Evolutionary conservation across 1,140 invertebrate genomes (phyloP), one percentile per base, ranked within the genome.

Genomic region (Patella vulgata): DNA sequence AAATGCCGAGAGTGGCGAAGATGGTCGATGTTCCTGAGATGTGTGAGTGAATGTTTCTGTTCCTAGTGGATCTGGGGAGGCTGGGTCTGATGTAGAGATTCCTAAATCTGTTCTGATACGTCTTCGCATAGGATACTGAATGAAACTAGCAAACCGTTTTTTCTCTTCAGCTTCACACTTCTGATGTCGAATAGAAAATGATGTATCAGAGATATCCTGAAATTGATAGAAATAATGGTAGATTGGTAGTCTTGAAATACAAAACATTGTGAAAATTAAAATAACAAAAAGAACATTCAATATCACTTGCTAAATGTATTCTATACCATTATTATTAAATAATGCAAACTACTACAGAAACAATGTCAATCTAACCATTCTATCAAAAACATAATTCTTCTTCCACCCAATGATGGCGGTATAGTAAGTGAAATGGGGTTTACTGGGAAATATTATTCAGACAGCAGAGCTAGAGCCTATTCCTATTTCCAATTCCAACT

Each of bases 151-250:
- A 80, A 92, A 94, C 51, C 91, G 89, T 74, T 90, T 91, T 53
- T 89, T 89, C 82, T 96, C 93, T 63, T 91, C 89, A 8, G 87
- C 83, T 84, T 95, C 93, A 71, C 90, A 91, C 44, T 88, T 88
- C 33, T 89, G 87, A 79, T 96, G 93, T 21, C 93, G 86, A 28
- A 84, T 77, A 4, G 84, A 73, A 71, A 90, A 89, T 0, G 88
- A 87, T 60, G 90, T 89, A 60, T 95, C 92, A 17, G 90, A 90
- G 60, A 93, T 80, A 82, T 94, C 92, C 84, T 94, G 93, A 36
- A 87, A 85, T 89, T 91, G 55, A 44, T 36, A 54, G 12, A 71
- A 57, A 59, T 33, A 57, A 19, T 61, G 46, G 55, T 17, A 6
- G 27, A 57, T 47, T 11, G 28, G 27, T 17, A 31, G n/a, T 27